Base-by-base conservation (phyloP, 2,113 vertebrate genomes). In the Andinoacara biseriatus region DNA sequence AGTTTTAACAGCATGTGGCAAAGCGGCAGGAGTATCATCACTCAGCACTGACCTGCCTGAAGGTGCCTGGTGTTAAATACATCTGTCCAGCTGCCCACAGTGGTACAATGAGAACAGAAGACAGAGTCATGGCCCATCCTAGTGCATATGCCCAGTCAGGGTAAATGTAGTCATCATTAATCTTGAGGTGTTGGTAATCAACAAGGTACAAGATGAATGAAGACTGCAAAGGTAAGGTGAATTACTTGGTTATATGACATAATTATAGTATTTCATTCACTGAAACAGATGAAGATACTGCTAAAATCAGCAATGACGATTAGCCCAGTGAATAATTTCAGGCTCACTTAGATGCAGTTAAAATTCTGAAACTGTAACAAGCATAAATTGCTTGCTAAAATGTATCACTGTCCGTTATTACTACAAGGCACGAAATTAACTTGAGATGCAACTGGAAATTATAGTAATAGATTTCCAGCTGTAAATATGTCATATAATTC, bases 61-160 rank as follows among this genome's bases (percentile, higher is more conserved):
- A 63, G 52, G 74, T 63, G 38, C 84, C 84, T 13, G 69, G 5
- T 49, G 81, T 81, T 35, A 46, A 38, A 65, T 15, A 84, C 54
- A 89, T 58, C 60, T 85, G 87, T 22, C 61, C 61, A 61, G 29
- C 49, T 35, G 78, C 87, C 26, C 77, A 87, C 40, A 84, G 79
- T 1, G 91, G 93, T 31, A 91, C 82, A 63, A 85, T 61, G 43
- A 90, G 11, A 22, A 92, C 75, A 54, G 90, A 92, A 3, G 91
- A 92, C 26, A 82, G 35, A 5, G 80, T 82, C 78, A 92, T 81
- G 35, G 63, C 15, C 93, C 88, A 91, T 49, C 91, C 92, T 13
- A 93, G 40, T 5, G 24, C 22, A 33, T 93, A 87, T 0, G 85
- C 90, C 92, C 93, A 94, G 79, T 69, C 80, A 13, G 93, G 93